Conservation (phyloP, 2,888 invertebrate species). For the Chesias legatella region DNA sequence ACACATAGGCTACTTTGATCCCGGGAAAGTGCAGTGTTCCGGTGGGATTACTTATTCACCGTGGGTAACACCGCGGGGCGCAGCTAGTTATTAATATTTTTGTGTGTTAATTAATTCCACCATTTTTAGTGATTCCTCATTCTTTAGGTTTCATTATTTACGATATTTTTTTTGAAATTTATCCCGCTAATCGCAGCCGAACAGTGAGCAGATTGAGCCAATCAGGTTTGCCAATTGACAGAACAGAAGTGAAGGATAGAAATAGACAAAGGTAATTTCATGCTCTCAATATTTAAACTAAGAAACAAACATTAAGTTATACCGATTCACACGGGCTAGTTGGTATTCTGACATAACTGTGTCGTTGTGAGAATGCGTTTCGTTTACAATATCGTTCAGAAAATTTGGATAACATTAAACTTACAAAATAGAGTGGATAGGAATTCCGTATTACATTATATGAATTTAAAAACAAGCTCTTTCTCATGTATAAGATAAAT, state of each 20-base stretch:
- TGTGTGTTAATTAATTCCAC: constrained; percentile 2
- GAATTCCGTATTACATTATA: background rate
- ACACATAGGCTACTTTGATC: no score
- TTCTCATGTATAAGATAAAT: background rate
- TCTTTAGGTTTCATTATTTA: no score
- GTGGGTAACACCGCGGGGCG: no score
- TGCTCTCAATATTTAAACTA: constrained; percentile 62
- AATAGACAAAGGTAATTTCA: constrained; percentile 64
- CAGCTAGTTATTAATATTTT: no score
- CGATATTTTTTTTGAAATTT: background rate
- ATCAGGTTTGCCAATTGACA: constrained; percentile 17
- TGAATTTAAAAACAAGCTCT: no score
- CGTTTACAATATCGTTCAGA: constrained; percentile 32
- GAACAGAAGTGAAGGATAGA: constrained; percentile 30
- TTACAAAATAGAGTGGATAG: background rate
- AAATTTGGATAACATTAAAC: no score
- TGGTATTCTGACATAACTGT: constrained; percentile 40
- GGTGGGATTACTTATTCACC: no score
- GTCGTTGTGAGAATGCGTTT: constrained; percentile 61
- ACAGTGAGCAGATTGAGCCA: constrained; percentile 2
- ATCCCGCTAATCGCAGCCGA: constrained; percentile 6
- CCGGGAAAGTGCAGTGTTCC: no score
- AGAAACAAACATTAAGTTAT: constrained; percentile 44
- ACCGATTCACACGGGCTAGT: constrained; percentile 78
- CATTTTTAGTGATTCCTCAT: constrained; percentile 5